Base-by-base conservation (phyloP, 64 coral and sea anemone species). In the Montipora foliosa region DNA sequence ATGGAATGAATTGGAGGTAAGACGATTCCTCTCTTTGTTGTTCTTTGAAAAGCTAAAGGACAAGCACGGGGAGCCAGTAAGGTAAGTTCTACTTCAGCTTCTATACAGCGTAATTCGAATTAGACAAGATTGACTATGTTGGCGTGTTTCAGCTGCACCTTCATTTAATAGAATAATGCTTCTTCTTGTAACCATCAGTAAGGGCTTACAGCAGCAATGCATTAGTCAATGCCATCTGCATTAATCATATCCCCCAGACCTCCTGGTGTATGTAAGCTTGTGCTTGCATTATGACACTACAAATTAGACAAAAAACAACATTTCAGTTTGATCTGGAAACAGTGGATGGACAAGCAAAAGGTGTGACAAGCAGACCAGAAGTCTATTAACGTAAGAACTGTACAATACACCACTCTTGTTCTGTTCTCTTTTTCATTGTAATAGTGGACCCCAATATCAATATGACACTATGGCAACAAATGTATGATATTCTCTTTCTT, bases 21-120 rank as follows among this genome's bases (percentile, higher is more conserved):
- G 64, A 67, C 6, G 64, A 67, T 67, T 67, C 64, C 64, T 67
- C 64, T 67, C 64, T 67, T 67, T 13, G 64, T 67, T 67, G 64
- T 67, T 67, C 64, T 67, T 67, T 67, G 64, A 67, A 67, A 67
- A 67, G 64, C 64, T 67, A 67, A 67, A 67, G 64, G 64, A 67
- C 15, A 67, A 19, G 64, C 64, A 67, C 64, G 64, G 64, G 7
- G 64, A 67, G 64, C 64, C 64, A 67, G 64, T 67, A 67, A 67
- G 64, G 64, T 67, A 67, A 67, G 64, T 67, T 67, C 64, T 67
- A 67, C 64, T 67, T 67, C 64, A 67, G 64, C 64, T 16, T 67
- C 7, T 67, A 67, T 6, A 67, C 64, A 67, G 64, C 17, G 64
- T 67, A 67, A 67, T 67, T 17, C 64, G 4, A 67, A 10, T 6